Evolutionary conservation across 1,140 invertebrate genomes (phyloP).

Genomic region (Drosophila obscura): DNA sequence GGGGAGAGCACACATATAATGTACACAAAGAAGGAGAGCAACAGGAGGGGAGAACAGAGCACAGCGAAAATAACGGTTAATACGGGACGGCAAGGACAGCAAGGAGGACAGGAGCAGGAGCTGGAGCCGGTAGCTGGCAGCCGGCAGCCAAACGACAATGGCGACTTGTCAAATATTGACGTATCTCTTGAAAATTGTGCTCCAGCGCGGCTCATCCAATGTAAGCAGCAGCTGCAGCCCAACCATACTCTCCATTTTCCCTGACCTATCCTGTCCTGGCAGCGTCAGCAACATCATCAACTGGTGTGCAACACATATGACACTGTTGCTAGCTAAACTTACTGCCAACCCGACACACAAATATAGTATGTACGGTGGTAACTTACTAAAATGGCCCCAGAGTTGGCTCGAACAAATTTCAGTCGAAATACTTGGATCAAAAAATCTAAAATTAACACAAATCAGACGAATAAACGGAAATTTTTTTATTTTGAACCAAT

Average conservation of each 20-base stretch:
- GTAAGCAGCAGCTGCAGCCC: slow-evolving; percentile 60
- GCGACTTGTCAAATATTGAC: slow-evolving; percentile 83
- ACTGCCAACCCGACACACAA: slow-evolving; percentile 13
- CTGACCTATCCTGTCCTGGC: slow-evolving; percentile 54
- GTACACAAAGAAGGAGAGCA: slow-evolving; percentile 12
- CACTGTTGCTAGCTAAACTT: slow-evolving; percentile 62
- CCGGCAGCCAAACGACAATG: slow-evolving; percentile 56
- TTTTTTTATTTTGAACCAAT: too few relatives aligned
- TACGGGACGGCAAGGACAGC: slow-evolving; percentile 57
- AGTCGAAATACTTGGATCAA: too few relatives aligned
- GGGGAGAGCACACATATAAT: slow-evolving; percentile 9
- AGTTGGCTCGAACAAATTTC: too few relatives aligned
- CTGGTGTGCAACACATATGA: slow-evolving; percentile 76
- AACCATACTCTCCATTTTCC: slow-evolving; percentile 18
- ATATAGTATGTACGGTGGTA: slow-evolving; percentile 6
- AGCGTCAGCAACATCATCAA: slow-evolving; percentile 80
- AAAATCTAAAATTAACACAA: too few relatives aligned
- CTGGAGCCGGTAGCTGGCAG: not conserved
- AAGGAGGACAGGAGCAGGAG: slow-evolving; percentile 1
- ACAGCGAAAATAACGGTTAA: slow-evolving; percentile 52
- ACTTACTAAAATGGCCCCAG: too few relatives aligned
- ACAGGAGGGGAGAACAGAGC: slow-evolving; percentile 18
- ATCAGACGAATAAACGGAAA: too few relatives aligned
- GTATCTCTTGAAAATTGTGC: slow-evolving; percentile 83
- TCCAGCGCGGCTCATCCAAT: slow-evolving; percentile 78